A percentile compares a stretch with the other conserved stretches of the same genome.
These are phyloP conservation scores for Drosophila vallismaia DNA, from an alignment of 2,888 invertebrate species.

Conservation along the genomic window DNA sequence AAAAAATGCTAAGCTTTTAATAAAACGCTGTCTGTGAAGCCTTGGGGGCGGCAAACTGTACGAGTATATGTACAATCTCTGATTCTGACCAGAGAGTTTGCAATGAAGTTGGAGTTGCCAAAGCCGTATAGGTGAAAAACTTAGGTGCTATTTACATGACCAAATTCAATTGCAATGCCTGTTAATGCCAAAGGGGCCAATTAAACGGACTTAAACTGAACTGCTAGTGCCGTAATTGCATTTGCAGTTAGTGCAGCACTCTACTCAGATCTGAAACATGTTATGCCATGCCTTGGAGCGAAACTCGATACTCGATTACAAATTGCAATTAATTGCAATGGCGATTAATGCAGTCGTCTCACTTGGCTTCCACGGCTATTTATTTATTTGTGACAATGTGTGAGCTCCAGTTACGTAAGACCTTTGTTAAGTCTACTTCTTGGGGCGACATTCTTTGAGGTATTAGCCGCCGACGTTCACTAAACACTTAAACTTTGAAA, in stretches of 20 bases:
- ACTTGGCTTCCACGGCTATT: slow-evolving; percentile 15
- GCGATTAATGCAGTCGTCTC: slow-evolving; percentile 66
- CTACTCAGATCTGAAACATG: slow-evolving; percentile 6
- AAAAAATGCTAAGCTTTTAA: slow-evolving; percentile 30
- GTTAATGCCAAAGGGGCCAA: slow-evolving; percentile 79
- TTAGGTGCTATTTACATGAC: slow-evolving; percentile 82
- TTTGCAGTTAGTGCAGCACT: neutral
- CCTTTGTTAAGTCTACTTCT: slow-evolving; percentile 38
- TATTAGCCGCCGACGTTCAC: slow-evolving; percentile 53
- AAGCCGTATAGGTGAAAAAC: slow-evolving; percentile 57
- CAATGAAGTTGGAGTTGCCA: slow-evolving; percentile 3
- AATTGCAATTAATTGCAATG: slow-evolving; percentile 82
- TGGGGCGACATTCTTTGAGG: slow-evolving; percentile 64
- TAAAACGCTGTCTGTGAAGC: slow-evolving; percentile 1
- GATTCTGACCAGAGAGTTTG: neutral
- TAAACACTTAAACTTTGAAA: slow-evolving; percentile 56
- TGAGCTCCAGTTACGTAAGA: slow-evolving; percentile 25
- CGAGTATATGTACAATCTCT: neutral
- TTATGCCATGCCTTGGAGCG: slow-evolving; percentile 37
- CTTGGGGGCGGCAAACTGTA: neutral
- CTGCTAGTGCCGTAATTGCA: slow-evolving; percentile 17
- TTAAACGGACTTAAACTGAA: slow-evolving; percentile 76
- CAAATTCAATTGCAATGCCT: slow-evolving; percentile 82
- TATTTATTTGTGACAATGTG: slow-evolving; percentile 14
- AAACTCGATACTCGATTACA: slow-evolving; percentile 79